Evolutionary conservation across 2,797 vertebrate genomes (phyloP).

Genomic region (Falco berigora): DNA sequence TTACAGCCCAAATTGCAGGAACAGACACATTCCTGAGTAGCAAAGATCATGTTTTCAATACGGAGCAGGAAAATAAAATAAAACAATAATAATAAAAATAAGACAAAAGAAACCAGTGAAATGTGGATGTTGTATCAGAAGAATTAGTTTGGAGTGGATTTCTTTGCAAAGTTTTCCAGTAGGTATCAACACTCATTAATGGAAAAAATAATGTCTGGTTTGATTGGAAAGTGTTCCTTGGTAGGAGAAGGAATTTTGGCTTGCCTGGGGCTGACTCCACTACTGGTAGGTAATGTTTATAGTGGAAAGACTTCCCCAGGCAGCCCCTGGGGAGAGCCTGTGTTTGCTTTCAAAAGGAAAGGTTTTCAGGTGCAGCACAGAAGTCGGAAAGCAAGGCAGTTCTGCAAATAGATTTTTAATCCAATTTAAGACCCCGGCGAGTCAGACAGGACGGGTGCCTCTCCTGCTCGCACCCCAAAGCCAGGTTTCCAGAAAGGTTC

Average conservation of each 20-base stretch:
- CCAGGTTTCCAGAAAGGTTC: not conserved
- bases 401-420: slow-evolving; percentile 53
- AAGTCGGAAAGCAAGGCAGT: not conserved
- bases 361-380: slow-evolving; percentile 59
- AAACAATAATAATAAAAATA: not conserved
- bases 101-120: not conserved
- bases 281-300: slow-evolving; percentile 57
- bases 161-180: slow-evolving; percentile 13
- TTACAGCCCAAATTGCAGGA: slow-evolving; percentile 36
- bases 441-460: rapidly evolving
- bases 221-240: slow-evolving; percentile 36
- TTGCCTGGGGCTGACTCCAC: slow-evolving; percentile 18
- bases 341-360: slow-evolving; percentile 53
- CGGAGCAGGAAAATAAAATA: not conserved
- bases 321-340: slow-evolving; percentile 28
- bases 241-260: slow-evolving; percentile 58
- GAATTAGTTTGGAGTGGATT: not conserved
- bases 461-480: not conserved
- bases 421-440: not conserved
- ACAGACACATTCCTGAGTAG: slow-evolving; percentile 24
- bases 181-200: slow-evolving; percentile 54
- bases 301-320: slow-evolving; percentile 54
- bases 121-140: not conserved
- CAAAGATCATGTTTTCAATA: not conserved
- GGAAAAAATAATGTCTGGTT: slow-evolving; percentile 46